Percentiles rank a stretch among this genome's conserved stretches.
phyloP scores from a whole-genome alignment of 2,888 invertebrate species.

The Amiota minor region DNA sequence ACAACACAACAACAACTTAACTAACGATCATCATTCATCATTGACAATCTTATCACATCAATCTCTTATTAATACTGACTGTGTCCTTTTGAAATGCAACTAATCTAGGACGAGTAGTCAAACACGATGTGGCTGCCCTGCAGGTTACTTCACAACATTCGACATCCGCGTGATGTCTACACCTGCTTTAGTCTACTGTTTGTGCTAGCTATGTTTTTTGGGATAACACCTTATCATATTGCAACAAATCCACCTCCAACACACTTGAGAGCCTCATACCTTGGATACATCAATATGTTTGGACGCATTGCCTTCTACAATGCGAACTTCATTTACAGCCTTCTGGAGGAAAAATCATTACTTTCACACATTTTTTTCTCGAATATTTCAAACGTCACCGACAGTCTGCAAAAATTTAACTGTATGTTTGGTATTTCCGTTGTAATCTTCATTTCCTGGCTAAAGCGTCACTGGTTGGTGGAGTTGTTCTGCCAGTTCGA shows the following conservation, averaged over 20 bases:
- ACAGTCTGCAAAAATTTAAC: conserved; percentile 60
- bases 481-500: conserved; percentile 46
- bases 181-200: conserved; percentile 57
- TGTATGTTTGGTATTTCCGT: conserved; percentile 56
- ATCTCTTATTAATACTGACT: too few relatives aligned
- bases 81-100: neutral
- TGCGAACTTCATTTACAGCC: conserved; percentile 45
- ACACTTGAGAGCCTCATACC: conserved; percentile 37
- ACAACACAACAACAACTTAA: neutral
- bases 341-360: conserved; percentile 47
- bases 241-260: conserved; percentile 24
- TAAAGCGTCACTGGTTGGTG: conserved; percentile 43
- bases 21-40: neutral
- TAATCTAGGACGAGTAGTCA: conserved; percentile 33
- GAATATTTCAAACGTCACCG: conserved; percentile 57
- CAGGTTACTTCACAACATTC: conserved; percentile 34
- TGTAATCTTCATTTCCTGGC: conserved; percentile 49
- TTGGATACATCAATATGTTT: conserved; percentile 52
- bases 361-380: conserved; percentile 58
- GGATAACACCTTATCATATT: conserved; percentile 59
- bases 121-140: conserved; percentile 46
- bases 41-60: neutral
- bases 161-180: conserved; percentile 60
- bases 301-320: conserved; percentile 50
- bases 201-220: conserved; percentile 50